Percentiles rank a stretch among this genome's conserved stretches.
Conservation (phyloP, 2,797 vertebrate genomes). For the Chrysocyon brachyurus region DNA sequence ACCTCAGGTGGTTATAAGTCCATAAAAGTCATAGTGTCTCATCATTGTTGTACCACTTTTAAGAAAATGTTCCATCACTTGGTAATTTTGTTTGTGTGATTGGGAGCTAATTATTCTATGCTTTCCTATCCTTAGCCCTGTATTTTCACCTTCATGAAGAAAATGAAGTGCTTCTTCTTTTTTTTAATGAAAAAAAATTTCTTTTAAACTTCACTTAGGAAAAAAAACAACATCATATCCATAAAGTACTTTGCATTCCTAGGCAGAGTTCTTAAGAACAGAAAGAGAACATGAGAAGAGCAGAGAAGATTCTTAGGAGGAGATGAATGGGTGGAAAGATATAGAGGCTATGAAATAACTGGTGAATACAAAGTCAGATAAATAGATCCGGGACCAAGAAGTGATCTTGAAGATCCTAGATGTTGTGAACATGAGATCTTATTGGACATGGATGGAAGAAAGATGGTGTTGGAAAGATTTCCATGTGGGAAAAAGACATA, state of each 20-base stretch:
- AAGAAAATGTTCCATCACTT: not conserved
- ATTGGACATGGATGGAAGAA: not conserved
- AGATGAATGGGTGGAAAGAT: not conserved
- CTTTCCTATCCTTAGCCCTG: not conserved
- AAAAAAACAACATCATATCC: not conserved
- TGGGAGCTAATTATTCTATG: not conserved
- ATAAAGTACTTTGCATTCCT: not conserved
- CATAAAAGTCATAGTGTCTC: not conserved
- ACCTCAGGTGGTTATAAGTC: not conserved
- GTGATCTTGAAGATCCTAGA: not conserved
- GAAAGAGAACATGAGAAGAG: not conserved
- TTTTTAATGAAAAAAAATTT: not conserved
- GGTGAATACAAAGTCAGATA: slow-evolving; percentile 10
- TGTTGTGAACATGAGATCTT: not conserved
- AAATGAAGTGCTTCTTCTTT: not conserved
- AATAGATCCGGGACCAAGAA: not conserved
- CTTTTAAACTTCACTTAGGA: not conserved
- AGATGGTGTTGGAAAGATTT: not conserved
- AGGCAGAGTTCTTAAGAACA: not conserved
- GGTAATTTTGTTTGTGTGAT: not conserved
- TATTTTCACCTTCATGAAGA: not conserved
- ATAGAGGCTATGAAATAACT: not conserved
- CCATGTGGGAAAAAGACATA: not conserved
- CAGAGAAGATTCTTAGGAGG: not conserved
- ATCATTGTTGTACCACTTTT: not conserved